Evolutionary conservation across 2,888 invertebrate species (phyloP), one percentile per base, ranked within the genome.

Genomic region (Herminia tarsipennalis): DNA sequence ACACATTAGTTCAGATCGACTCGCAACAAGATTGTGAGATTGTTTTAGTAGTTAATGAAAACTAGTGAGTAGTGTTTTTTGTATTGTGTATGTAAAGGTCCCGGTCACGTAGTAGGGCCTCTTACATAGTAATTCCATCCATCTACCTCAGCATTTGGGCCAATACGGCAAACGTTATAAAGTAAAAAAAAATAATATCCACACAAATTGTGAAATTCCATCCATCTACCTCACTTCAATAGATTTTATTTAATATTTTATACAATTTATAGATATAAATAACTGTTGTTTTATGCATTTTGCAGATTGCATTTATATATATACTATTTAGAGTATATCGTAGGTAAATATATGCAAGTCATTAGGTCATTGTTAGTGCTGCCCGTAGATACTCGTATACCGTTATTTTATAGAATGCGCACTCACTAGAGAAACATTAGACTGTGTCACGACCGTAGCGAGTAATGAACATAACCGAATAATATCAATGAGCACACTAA

Each of bases 171-270:
- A 61, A 78, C 81, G 81, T 86, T 83, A 78, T 84, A 78, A 78
- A 78, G 76, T 61, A 49, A 57, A 75, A 75, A 78, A 77, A 76
- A 81, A 13, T 76, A 75, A 85, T 86, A 89, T 90, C 90, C 90
- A 91, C 88, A 88, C 88, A 90, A 90, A 90, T 82, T 89, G 88
- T 91, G 91, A 92, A 89, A 94, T 94, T 94, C 94, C 94, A 94
- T 94, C 94, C 94, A 93, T 92, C 94, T 94, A 94, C 94, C 94
- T 94, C 94, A 94, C 92, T 92, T 92, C 91, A 91, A 91, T 92
- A 91, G 91, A 92, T 91, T 90, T 92, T 92, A 92, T 90, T 91
- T 91, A 89, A 90, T 91, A 90, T 91, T 91, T 91, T 91, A 91
- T 91, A 91, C 90, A 88, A 90, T 90, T 90, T 91, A 90, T 91